Percentiles rank a stretch among this genome's conserved stretches.
These are phyloP conservation scores for Drosophila cognata DNA, from an alignment of 2,888 invertebrate genomes.

Conservation along the genomic window DNA sequence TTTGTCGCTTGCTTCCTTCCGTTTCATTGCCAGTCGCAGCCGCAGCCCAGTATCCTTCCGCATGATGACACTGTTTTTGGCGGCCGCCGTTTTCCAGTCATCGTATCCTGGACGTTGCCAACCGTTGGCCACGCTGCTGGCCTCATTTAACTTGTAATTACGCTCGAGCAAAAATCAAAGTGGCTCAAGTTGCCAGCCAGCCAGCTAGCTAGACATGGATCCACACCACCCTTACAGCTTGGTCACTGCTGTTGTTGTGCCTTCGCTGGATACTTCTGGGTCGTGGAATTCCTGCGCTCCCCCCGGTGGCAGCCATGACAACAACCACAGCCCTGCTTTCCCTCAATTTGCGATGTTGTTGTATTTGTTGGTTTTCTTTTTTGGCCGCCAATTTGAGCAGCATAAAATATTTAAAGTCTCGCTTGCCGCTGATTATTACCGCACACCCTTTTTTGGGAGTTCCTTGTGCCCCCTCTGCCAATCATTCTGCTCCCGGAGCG, in stretches of 20 bases:
- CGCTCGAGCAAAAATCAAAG: slow-evolving; percentile 79
- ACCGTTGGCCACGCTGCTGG: slow-evolving; percentile 65
- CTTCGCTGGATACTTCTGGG: not conserved
- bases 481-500: slow-evolving; percentile 6
- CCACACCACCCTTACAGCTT: slow-evolving; percentile 7
- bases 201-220: not conserved
- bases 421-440: slow-evolving; percentile 77
- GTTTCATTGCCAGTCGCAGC: slow-evolving; percentile 75
- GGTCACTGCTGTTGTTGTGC: slow-evolving; percentile 35
- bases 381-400: slow-evolving; percentile 72
- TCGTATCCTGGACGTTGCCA: slow-evolving; percentile 48
- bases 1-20: slow-evolving; percentile 73
- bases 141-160: slow-evolving; percentile 84
- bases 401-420: slow-evolving; percentile 80
- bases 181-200: slow-evolving; percentile 77
- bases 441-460: slow-evolving; percentile 35
- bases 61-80: slow-evolving; percentile 80
- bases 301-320: slow-evolving; percentile 45
- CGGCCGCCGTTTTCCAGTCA: slow-evolving; percentile 60
- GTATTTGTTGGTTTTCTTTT: slow-evolving; percentile 37
- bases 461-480: not conserved
- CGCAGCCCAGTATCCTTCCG: slow-evolving; percentile 73
- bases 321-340: slow-evolving; percentile 38
- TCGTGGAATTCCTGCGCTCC: slow-evolving; percentile 5
- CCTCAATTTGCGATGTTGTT: slow-evolving; percentile 13